phyloP scores from a whole-genome alignment of 2,888 invertebrate species.

The Poecilobothrus nobilitatus region DNA sequence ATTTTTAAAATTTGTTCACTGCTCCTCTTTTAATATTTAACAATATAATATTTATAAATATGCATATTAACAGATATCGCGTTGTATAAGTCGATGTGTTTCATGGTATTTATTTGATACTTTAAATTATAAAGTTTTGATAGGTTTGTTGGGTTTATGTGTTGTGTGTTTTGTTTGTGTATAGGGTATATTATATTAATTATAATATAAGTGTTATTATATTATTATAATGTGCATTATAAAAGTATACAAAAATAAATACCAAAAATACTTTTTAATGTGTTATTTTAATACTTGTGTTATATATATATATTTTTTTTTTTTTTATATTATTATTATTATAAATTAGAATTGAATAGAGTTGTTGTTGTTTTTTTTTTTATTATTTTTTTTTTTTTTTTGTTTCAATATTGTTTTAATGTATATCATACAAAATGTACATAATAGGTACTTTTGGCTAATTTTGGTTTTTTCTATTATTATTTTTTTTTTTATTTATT shows the following conservation, averaged over 20 bases:
- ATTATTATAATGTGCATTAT: neutral
- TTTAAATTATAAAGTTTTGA: neutral
- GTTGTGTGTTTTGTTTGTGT: neutral
- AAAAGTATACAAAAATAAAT: neutral
- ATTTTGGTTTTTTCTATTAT: neutral
- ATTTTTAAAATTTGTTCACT: neutral
- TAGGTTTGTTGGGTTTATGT: neutral
- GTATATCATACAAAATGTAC: slow-evolving; percentile 13
- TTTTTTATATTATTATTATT: neutral
- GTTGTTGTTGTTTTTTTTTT: neutral
- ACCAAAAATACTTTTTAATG: neutral
- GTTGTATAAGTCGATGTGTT: slow-evolving; percentile 1
- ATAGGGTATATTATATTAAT: neutral
- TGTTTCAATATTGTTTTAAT: slow-evolving; percentile 4
- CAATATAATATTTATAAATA: neutral
- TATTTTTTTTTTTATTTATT: slow-evolving; percentile 1
- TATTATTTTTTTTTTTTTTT: neutral
- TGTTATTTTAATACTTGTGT: neutral
- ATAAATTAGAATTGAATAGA: neutral
- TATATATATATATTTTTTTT: neutral
- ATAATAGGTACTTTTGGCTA: slow-evolving; percentile 10
- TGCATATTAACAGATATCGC: slow-evolving; percentile 1
- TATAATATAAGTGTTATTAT: neutral
- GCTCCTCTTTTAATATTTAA: neutral
- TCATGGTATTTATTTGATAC: slow-evolving; percentile 6